Evolutionary conservation across 1,140 invertebrate genomes (phyloP), one percentile per base, ranked within the genome.

Genomic region (Ceratina japonica): DNA sequence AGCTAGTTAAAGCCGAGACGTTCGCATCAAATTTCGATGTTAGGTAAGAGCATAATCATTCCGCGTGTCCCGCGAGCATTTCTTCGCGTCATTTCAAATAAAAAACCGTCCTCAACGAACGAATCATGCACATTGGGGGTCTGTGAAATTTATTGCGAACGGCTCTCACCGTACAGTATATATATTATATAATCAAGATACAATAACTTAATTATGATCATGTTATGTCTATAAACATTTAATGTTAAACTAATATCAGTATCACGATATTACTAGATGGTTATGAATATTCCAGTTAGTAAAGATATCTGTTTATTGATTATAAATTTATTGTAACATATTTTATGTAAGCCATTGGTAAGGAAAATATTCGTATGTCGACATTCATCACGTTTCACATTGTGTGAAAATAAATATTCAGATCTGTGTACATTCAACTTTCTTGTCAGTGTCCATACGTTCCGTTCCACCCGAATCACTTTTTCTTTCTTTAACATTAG

Each of bases 281-380:
- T 89, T 91, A 90, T 88, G 79, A 91, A 87, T 88, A 91, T 84
- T 88, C 88, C 83, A 91, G 85, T 88, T 88, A 88, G 88, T 80
- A 86, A 88, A 88, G 87, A 70, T 89, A 89, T 91, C 87, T 91
- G 87, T 89, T 92, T 91, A 89, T 89, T 89, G 86, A 85, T 87
- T 87, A 87, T 86, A 89, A 91, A 92, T 89, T 90, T 87, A 92
- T 90, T 91, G 91, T 92, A 92, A 91, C 87, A 91, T 92, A 92
- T 91, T 91, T 91, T 90, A 92, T 89, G 89, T 92, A 92, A 91
- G 86, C 86, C 87, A 91, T 91, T 90, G 91, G 89, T 91, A 91
- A 89, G 89, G 27, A 37, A 90, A 90, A 87, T 91, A 90, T 89
- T 91, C 87, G 81, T 91, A 85, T 73, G 69, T 75, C 83, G 79